phyloP scores from a whole-genome alignment of 92 coral and sea anemone genomes.

The Isaurus tuberculatus region DNA sequence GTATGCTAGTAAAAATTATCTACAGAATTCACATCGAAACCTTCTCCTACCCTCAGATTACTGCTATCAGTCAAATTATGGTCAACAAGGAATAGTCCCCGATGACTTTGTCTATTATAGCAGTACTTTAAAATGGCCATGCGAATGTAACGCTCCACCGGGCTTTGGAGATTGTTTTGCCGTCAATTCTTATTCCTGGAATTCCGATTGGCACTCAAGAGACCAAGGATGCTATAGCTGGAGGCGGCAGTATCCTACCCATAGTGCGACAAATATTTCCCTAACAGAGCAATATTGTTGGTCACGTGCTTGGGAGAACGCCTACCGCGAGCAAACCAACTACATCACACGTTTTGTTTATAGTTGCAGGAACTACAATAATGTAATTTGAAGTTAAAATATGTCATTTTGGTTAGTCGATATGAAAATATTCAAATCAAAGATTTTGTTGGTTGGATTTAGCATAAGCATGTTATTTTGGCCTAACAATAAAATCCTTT shows the following conservation, averaged over 20 bases:
- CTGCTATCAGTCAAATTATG: background rate
- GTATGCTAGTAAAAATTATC: background rate
- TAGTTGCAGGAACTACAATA: background rate
- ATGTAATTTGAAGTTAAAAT: background rate
- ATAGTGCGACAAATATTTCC: slow-evolving; percentile 8
- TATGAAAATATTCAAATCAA: too few relatives aligned
- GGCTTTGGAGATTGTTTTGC: background rate
- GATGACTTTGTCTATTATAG: background rate
- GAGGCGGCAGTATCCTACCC: background rate
- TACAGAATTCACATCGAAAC: background rate
- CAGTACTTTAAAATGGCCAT: background rate
- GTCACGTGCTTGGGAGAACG: slow-evolving; percentile 74
- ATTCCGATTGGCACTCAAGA: background rate
- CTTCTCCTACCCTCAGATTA: background rate
- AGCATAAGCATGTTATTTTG: too few relatives aligned
- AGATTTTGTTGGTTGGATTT: too few relatives aligned
- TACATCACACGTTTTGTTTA: slow-evolving; percentile 59
- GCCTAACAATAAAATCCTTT: too few relatives aligned
- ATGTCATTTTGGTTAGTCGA: background rate
- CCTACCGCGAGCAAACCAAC: slow-evolving; percentile 65
- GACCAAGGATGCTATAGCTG: background rate
- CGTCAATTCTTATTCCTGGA: background rate
- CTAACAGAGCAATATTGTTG: slow-evolving; percentile 52
- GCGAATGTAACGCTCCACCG: background rate
- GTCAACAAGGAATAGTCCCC: background rate